Percentiles rank a stretch among this genome's conserved stretches.
phyloP scores from a whole-genome alignment of 1,140 invertebrate genomes.

The Bursaphelenchus mucronatus region DNA sequence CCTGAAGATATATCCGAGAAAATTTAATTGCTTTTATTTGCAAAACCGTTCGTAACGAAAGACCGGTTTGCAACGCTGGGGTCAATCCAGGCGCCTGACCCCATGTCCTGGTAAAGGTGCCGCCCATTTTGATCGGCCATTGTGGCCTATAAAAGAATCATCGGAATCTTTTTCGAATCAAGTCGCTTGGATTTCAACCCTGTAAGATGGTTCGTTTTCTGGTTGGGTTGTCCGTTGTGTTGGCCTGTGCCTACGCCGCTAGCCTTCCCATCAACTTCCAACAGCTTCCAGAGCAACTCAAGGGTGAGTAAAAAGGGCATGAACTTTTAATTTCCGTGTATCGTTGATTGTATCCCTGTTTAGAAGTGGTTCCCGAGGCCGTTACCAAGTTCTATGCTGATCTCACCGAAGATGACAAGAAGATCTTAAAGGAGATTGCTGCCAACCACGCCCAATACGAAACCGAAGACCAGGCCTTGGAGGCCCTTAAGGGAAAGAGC shows the following conservation, averaged over 20 bases:
- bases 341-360: constrained; percentile 3
- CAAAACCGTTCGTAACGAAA: no score
- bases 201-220: no score
- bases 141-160: no score
- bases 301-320: constrained; percentile 15
- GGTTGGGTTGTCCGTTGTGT: background rate
- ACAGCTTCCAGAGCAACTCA: constrained; percentile 29
- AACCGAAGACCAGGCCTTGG: constrained; percentile 38
- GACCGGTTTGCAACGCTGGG: no score
- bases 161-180: no score
- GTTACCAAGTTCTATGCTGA: constrained; percentile 45
- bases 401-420: constrained; percentile 49
- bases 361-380: constrained; percentile 43
- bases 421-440: constrained; percentile 44
- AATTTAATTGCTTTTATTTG: no score
- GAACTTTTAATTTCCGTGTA: constrained; percentile 7
- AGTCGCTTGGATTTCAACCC: no score
- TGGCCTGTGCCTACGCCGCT: constrained; percentile 14
- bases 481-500: constrained; percentile 43
- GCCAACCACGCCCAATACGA: constrained; percentile 38
- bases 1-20: no score
- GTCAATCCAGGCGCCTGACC: no score
- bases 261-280: constrained; percentile 31
- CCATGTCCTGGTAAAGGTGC: no score
- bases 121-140: no score